Evolutionary conservation across 2,113 vertebrate species (phyloP).

Genomic region (Larimichthys crocea): DNA sequence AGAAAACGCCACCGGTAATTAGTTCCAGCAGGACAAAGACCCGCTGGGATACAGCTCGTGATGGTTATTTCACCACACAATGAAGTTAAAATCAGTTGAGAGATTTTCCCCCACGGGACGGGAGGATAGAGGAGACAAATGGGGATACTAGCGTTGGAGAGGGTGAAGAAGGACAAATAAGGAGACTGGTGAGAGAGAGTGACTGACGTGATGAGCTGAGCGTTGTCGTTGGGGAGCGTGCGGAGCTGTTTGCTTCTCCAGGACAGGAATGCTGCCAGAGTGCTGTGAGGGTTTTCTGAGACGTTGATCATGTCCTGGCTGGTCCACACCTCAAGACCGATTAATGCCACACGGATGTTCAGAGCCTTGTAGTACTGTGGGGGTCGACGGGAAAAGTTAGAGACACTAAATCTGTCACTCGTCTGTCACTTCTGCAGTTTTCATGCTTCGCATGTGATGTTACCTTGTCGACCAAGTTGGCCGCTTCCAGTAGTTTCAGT

Average conservation of each 20-base stretch:
- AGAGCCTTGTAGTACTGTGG: constrained; percentile 92
- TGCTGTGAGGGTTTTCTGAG: constrained; percentile 91
- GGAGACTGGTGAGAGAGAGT: background rate
- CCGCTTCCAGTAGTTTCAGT: constrained; percentile 90
- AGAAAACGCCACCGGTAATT: constrained; percentile 54
- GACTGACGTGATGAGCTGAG: constrained; percentile 95
- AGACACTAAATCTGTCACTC: background rate
- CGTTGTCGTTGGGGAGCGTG: constrained; percentile 91
- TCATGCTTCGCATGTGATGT: background rate
- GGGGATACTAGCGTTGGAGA: background rate
- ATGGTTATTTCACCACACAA: constrained; percentile 3
- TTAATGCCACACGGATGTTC: constrained; percentile 93
- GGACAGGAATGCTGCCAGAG: constrained; percentile 91
- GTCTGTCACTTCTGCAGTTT: background rate
- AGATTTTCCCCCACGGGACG: background rate
- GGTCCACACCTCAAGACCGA: constrained; percentile 95
- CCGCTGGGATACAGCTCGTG: background rate
- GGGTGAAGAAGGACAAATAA: background rate
- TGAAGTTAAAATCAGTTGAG: constrained; percentile 13
- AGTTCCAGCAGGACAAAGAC: constrained; percentile 41
- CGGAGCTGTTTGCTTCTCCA: constrained; percentile 93
- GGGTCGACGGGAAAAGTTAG: background rate
- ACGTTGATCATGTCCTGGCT: constrained; percentile 87
- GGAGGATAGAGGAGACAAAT: background rate
- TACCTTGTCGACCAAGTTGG: constrained; percentile 98